Conservation (phyloP, 2,888 invertebrate species). For the Cryptus viduatorius region DNA sequence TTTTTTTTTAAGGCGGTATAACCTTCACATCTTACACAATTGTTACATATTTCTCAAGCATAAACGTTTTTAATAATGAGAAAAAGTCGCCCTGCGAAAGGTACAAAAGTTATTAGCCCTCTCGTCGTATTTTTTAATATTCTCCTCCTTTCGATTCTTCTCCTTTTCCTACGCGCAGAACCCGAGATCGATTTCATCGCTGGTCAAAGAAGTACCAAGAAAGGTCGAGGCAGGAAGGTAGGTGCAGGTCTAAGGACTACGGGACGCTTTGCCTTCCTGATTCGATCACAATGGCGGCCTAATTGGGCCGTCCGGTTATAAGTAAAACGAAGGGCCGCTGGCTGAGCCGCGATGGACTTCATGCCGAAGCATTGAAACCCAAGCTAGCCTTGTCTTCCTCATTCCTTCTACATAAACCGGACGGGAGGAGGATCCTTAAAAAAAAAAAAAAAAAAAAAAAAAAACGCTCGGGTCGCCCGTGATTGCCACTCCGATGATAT, state of each 20-base stretch:
- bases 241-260: slow-evolving; percentile 23
- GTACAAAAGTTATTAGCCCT: slow-evolving; percentile 56
- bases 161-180: slow-evolving; percentile 16
- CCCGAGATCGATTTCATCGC: slow-evolving; percentile 57
- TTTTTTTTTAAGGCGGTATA: no score
- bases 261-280: slow-evolving; percentile 65
- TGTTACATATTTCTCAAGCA: background rate
- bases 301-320: slow-evolving; percentile 68
- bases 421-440: slow-evolving; percentile 25
- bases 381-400: slow-evolving; percentile 57
- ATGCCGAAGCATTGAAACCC: slow-evolving; percentile 49
- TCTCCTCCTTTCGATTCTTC: slow-evolving; percentile 30
- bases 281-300: slow-evolving; percentile 68
- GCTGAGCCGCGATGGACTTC: slow-evolving; percentile 9
- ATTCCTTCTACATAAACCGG: slow-evolving; percentile 45
- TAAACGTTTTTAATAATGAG: slow-evolving; percentile 9
- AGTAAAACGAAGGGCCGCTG: slow-evolving; percentile 64
- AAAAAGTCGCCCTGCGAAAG: slow-evolving; percentile 40
- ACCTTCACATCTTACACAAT: background rate
- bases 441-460: slow-evolving; percentile 35
- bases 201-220: slow-evolving; percentile 22
- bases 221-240: slow-evolving; percentile 40
- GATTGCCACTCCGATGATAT: slow-evolving; percentile 54
- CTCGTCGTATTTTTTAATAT: slow-evolving; percentile 39
- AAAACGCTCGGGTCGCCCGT: slow-evolving; percentile 38